A percentile compares a stretch with the other conserved stretches of the same genome.
phyloP scores from a whole-genome alignment of 2,888 invertebrate species.

The Lapara coniferarum region DNA sequence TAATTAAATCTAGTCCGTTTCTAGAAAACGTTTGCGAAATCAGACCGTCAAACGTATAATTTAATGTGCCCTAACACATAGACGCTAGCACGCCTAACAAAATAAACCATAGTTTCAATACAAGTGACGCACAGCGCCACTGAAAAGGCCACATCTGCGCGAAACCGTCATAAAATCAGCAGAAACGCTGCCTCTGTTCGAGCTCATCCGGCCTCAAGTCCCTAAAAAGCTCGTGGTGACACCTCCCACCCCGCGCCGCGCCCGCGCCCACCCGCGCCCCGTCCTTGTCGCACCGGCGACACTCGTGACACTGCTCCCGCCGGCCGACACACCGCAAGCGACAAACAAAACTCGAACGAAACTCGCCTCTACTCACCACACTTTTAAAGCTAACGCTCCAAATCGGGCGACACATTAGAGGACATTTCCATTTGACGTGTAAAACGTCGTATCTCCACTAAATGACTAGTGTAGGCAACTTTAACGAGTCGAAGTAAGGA shows the following conservation, averaged over 20 bases:
- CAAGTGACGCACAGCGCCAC: slow-evolving; percentile 48
- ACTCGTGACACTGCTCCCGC: slow-evolving; percentile 72
- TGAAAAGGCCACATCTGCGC: slow-evolving; percentile 67
- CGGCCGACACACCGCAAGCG: slow-evolving; percentile 66
- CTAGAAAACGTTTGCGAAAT: neutral
- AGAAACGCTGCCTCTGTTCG: slow-evolving; percentile 58
- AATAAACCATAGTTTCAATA: slow-evolving; percentile 35
- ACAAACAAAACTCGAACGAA: slow-evolving; percentile 56
- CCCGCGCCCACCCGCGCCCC: slow-evolving; percentile 51
- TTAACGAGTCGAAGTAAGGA: slow-evolving; percentile 31
- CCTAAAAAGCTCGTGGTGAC: slow-evolving; percentile 80
- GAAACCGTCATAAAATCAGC: slow-evolving; percentile 70
- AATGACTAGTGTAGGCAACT: slow-evolving; percentile 42
- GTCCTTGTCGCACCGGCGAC: slow-evolving; percentile 75
- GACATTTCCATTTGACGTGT: slow-evolving; percentile 58
- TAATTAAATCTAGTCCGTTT: neutral
- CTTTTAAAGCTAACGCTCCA: slow-evolving; percentile 70
- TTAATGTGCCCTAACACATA: slow-evolving; percentile 13
- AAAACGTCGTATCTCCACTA: slow-evolving; percentile 53
- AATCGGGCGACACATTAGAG: slow-evolving; percentile 81
- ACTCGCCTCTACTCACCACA: slow-evolving; percentile 60
- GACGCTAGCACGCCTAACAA: slow-evolving; percentile 10
- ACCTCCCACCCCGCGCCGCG: slow-evolving; percentile 76
- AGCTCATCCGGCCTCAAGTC: slow-evolving; percentile 70
- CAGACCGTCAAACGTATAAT: neutral